phyloP scores from a whole-genome alignment of 2,797 vertebrate genomes.

The Cirrhinus mrigala region DNA sequence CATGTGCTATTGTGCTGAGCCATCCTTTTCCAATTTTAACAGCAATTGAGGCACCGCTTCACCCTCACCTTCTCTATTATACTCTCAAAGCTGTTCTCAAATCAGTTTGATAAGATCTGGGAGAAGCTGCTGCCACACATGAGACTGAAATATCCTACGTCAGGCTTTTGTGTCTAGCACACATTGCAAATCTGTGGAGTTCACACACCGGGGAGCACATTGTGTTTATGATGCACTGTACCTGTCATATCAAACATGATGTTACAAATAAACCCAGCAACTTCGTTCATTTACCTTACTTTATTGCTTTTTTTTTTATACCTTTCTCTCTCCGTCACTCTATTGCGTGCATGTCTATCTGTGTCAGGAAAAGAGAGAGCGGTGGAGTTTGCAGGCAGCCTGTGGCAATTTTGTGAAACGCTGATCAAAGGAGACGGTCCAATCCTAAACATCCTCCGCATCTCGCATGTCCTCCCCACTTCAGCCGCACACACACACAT shows the following conservation, averaged over 20 bases:
- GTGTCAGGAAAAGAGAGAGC: conserved; percentile 30
- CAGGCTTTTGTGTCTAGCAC: conserved; percentile 44
- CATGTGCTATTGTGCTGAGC: conserved; percentile 32
- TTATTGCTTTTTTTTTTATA: conserved; percentile 10
- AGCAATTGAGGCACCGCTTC: conserved; percentile 21
- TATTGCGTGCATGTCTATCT: conserved; percentile 36
- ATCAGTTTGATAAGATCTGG: conserved; percentile 42
- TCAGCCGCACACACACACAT: conserved; percentile 17
- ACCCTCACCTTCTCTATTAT: conserved; percentile 26
- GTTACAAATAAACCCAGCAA: conserved; percentile 36
- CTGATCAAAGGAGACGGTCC: conserved; percentile 52
- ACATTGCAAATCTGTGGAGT: conserved; percentile 41
- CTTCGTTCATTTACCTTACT: conserved; percentile 26
- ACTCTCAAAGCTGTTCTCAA: conserved; percentile 42
- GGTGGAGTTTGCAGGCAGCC: conserved; percentile 36
- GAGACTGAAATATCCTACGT: conserved; percentile 39
- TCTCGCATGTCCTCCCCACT: conserved; percentile 1
- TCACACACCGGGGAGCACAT: conserved; percentile 28
- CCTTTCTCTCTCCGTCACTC: conserved; percentile 9
- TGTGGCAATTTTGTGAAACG: conserved; percentile 37
- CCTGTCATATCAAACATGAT: conserved; percentile 35
- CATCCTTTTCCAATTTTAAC: conserved; percentile 32
- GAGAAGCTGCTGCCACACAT: conserved; percentile 43
- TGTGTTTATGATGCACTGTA: conserved; percentile 38
- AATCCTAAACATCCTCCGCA: conserved; percentile 41